Conservation (phyloP, 2,888 invertebrate species). For the Tenthredo scrophulariae region DNA sequence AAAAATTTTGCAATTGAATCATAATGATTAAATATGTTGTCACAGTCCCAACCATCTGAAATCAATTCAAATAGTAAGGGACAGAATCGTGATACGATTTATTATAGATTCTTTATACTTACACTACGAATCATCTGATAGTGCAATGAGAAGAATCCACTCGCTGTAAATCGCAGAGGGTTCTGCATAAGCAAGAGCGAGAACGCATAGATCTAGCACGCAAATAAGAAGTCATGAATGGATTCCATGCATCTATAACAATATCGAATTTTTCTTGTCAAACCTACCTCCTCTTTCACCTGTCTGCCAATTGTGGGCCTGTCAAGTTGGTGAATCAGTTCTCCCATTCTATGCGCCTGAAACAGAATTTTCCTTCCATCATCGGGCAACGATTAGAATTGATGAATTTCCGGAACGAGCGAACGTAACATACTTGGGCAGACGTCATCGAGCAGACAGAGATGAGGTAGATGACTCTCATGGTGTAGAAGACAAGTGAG, state of each 20-base stretch:
- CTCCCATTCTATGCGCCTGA: conserved; percentile 64
- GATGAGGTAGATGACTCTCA: not conserved
- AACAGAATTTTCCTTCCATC: not conserved
- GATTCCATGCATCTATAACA: not conserved
- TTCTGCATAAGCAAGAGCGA: conserved; percentile 43
- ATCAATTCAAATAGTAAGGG: not conserved
- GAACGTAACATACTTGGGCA: conserved; percentile 6
- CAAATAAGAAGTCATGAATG: not conserved
- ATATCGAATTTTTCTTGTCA: not conserved
- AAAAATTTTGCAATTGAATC: conserved; percentile 61
- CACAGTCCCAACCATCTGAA: conserved; percentile 66
- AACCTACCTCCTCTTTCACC: conserved; percentile 64
- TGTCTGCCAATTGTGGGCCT: conserved; percentile 64
- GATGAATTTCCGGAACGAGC: not conserved
- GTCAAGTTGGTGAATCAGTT: conserved; percentile 68
- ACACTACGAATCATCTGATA: conserved; percentile 66
- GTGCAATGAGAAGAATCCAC: conserved; percentile 35
- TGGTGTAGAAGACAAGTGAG: not conserved
- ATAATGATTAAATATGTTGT: conserved; percentile 70
- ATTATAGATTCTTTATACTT: conserved; percentile 40
- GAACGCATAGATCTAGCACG: not conserved
- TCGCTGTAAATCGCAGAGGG: conserved; percentile 33
- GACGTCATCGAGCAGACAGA: conserved; percentile 6
- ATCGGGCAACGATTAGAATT: not conserved
- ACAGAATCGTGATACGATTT: not conserved